A percentile compares a stretch with the other conserved stretches of the same genome.
phyloP scores from a whole-genome alignment of 2,888 invertebrate species.

The Synanthedon vespiformis region DNA sequence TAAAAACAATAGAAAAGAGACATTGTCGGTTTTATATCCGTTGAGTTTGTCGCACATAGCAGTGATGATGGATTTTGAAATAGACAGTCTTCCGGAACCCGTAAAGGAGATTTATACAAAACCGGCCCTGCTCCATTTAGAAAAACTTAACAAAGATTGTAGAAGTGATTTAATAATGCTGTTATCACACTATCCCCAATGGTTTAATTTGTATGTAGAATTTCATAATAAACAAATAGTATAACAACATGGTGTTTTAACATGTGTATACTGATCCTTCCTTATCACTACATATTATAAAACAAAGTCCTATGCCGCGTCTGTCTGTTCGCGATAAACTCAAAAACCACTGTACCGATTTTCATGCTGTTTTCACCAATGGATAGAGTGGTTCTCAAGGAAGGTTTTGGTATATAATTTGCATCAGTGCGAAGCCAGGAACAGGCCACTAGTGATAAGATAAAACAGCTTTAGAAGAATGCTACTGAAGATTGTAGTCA shows the following conservation, averaged over 20 bases:
- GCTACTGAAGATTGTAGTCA: too few species aligned
- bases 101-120: slow-evolving; percentile 21
- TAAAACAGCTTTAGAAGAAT: too few species aligned
- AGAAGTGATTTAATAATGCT: slow-evolving; percentile 42
- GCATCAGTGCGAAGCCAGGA: too few species aligned
- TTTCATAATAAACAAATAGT: neutral
- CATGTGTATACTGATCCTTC: too few species aligned
- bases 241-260: neutral
- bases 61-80: slow-evolving; percentile 37
- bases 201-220: slow-evolving; percentile 45
- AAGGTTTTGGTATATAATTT: too few species aligned
- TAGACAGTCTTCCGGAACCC: slow-evolving; percentile 17
- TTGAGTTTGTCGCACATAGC: slow-evolving; percentile 24
- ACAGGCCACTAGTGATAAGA: too few species aligned
- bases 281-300: too few species aligned
- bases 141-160: slow-evolving; percentile 20
- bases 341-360: too few species aligned
- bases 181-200: slow-evolving; percentile 48
- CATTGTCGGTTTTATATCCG: slow-evolving; percentile 34
- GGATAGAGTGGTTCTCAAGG: too few species aligned
- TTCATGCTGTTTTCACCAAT: too few species aligned
- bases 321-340: too few species aligned
- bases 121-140: slow-evolving; percentile 23
- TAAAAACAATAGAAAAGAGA: slow-evolving; percentile 17
- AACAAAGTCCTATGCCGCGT: too few species aligned